Evolutionary conservation across 2,113 vertebrate species (phyloP).

Genomic region (Xenotilapia caudafasciata): DNA sequence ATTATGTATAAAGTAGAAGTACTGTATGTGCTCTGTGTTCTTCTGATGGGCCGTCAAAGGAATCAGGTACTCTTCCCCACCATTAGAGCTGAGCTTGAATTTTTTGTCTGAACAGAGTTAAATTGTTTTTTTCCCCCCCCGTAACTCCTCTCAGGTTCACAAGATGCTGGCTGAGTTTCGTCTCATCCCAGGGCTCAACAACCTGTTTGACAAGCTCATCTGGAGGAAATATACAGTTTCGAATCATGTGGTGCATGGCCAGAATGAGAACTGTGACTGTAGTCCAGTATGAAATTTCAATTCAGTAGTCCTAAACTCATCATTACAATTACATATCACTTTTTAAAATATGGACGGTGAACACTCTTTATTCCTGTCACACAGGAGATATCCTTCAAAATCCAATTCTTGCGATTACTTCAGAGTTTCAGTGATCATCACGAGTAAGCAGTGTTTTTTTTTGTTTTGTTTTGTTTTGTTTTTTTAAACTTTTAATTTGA

Average conservation of each 20-base stretch:
- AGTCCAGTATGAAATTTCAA: slow-evolving; percentile 78
- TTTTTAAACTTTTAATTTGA: not conserved
- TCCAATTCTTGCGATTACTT: slow-evolving; percentile 94
- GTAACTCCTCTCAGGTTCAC: slow-evolving; percentile 80
- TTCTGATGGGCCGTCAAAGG: slow-evolving; percentile 95
- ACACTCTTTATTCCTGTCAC: not conserved
- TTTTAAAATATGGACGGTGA: not conserved
- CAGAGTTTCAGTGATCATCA: slow-evolving; percentile 99
- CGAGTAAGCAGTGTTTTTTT: slow-evolving; percentile 78
- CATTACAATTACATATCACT: not conserved
- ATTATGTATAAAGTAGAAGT: slow-evolving; percentile 99
- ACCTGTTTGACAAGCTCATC: slow-evolving; percentile 97
- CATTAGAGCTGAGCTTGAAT: not conserved
- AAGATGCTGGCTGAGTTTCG: slow-evolving; percentile 96
- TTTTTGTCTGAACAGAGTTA: not conserved
- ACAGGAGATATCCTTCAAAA: slow-evolving; percentile 97
- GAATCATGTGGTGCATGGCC: slow-evolving; percentile 88
- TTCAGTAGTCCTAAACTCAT: not conserved
- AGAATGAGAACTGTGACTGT: slow-evolving; percentile 98
- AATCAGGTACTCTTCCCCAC: slow-evolving; percentile 80
- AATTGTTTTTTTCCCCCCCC: accelerated
- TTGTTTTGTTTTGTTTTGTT: accelerated
- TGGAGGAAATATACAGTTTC: slow-evolving; percentile 95
- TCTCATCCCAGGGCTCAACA: slow-evolving; percentile 95
- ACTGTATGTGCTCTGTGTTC: slow-evolving; percentile 92